These are phyloP conservation scores for Diaperis boleti DNA, from an alignment of 2,888 invertebrate genomes.

Conservation along the genomic window DNA sequence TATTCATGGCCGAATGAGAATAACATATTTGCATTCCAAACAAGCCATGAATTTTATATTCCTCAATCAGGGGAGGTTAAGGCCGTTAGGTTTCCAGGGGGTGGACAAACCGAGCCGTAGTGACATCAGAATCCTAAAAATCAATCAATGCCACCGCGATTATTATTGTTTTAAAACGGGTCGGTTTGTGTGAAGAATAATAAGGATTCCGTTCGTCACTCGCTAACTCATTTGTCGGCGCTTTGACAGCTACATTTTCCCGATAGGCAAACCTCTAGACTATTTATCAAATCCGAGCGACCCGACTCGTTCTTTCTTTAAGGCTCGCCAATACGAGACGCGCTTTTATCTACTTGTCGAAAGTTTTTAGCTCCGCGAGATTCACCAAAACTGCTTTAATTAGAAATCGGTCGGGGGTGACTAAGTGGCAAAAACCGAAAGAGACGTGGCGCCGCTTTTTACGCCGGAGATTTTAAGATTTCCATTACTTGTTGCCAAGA, in stretches of 20 bases:
- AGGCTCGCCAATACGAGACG: slow-evolving; percentile 31
- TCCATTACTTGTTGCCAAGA: background rate
- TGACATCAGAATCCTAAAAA: too few relatives aligned
- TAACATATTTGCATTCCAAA: slow-evolving; percentile 49
- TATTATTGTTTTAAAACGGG: slow-evolving; percentile 33
- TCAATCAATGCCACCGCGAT: slow-evolving; percentile 25
- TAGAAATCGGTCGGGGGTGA: slow-evolving; percentile 8
- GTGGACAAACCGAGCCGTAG: too few relatives aligned
- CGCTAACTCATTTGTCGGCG: slow-evolving; percentile 42
- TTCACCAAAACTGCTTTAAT: slow-evolving; percentile 20
- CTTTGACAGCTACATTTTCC: slow-evolving; percentile 44
- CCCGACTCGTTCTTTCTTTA: slow-evolving; percentile 38
- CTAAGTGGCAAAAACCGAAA: slow-evolving; percentile 18
- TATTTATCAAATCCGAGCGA: slow-evolving; percentile 44
- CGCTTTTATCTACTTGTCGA: slow-evolving; percentile 23
- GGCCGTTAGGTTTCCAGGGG: slow-evolving; percentile 31
- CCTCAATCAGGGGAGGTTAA: slow-evolving; percentile 47
- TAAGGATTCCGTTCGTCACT: slow-evolving; percentile 41
- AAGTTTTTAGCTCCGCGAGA: slow-evolving; percentile 29
- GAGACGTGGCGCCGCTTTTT: background rate
- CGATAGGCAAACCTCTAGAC: slow-evolving; percentile 43
- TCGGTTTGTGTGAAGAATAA: slow-evolving; percentile 34
- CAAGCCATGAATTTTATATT: slow-evolving; percentile 51
- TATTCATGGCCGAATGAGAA: slow-evolving; percentile 46
- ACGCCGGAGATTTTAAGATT: background rate